A percentile compares a stretch with the other conserved stretches of the same genome.
Conservation (phyloP, 1,140 invertebrate genomes). For the Lethrus apterus region DNA sequence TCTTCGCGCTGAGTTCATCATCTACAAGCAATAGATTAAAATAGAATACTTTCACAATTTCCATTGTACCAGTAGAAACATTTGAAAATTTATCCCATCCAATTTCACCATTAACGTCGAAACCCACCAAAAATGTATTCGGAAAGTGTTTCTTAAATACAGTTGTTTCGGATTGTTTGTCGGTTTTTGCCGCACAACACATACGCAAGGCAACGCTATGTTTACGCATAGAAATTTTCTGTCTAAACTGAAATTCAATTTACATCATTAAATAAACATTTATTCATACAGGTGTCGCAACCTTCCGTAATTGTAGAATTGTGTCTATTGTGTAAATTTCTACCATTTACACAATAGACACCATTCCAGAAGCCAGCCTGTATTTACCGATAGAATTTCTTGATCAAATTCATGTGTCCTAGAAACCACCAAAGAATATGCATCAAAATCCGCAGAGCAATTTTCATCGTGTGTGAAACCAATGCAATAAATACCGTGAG, state of each 20-base stretch:
- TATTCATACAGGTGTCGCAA: too few species aligned
- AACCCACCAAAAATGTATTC: constrained; percentile 21
- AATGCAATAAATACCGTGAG: constrained; percentile 1
- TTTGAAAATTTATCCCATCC: constrained; percentile 26
- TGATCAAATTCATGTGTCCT: neutral
- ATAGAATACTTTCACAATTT: neutral
- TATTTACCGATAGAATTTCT: too few species aligned
- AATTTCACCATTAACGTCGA: constrained; percentile 28
- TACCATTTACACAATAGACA: too few species aligned
- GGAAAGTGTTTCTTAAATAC: constrained; percentile 29
- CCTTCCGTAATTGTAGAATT: too few species aligned
- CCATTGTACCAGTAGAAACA: neutral
- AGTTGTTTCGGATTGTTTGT: constrained; percentile 20
- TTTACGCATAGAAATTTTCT: constrained; percentile 20
- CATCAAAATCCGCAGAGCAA: neutral
- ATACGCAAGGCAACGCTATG: constrained; percentile 24
- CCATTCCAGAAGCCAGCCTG: too few species aligned
- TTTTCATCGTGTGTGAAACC: neutral
- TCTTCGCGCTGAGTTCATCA: neutral
- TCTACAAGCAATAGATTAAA: too few species aligned
- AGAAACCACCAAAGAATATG: constrained; percentile 2
- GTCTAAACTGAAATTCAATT: constrained; percentile 30
- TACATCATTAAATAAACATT: too few species aligned
- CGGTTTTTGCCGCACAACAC: constrained; percentile 25
- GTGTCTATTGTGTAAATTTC: too few species aligned